These are phyloP conservation scores for Habroteleia sp. DNA, from an alignment of 2,888 invertebrate species.

Conservation along the genomic window DNA sequence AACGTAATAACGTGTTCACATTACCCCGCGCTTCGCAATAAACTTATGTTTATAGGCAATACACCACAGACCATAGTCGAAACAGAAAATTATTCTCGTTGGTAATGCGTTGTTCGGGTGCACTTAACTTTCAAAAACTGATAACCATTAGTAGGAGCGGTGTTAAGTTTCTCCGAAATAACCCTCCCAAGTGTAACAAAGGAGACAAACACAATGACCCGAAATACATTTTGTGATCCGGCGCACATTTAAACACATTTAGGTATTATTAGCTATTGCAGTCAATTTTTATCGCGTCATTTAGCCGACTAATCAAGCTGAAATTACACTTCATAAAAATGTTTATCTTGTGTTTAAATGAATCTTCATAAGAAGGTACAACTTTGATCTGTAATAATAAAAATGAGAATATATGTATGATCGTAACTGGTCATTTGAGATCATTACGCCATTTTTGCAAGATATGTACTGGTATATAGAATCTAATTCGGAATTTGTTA, in stretches of 20 bases:
- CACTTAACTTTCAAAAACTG: conserved; percentile 49
- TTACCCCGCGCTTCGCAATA: conserved; percentile 48
- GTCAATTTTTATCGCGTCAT: conserved; percentile 26
- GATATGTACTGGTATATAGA: too few relatives aligned
- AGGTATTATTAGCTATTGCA: conserved; percentile 8
- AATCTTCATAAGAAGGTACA: too few relatives aligned
- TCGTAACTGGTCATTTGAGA: too few relatives aligned
- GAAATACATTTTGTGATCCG: background rate
- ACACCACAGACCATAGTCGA: conserved; percentile 51
- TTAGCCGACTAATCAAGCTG: conserved; percentile 13
- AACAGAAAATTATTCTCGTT: conserved; percentile 63
- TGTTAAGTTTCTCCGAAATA: conserved; percentile 24
- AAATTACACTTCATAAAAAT: conserved; percentile 19
- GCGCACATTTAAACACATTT: conserved; percentile 7
- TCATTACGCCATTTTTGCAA: too few relatives aligned
- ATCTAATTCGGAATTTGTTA: too few relatives aligned
- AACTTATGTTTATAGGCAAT: conserved; percentile 56
- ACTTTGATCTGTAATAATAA: too few relatives aligned
- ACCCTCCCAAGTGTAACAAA: background rate
- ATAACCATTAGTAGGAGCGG: conserved; percentile 16
- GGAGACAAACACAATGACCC: too few relatives aligned
- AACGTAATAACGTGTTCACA: conserved; percentile 49
- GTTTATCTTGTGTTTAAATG: too few relatives aligned
- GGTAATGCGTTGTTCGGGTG: conserved; percentile 26
- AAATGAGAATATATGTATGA: too few relatives aligned